phyloP scores from a whole-genome alignment of 2,113 vertebrate genomes.

The Tragelaphus buxtoni region DNA sequence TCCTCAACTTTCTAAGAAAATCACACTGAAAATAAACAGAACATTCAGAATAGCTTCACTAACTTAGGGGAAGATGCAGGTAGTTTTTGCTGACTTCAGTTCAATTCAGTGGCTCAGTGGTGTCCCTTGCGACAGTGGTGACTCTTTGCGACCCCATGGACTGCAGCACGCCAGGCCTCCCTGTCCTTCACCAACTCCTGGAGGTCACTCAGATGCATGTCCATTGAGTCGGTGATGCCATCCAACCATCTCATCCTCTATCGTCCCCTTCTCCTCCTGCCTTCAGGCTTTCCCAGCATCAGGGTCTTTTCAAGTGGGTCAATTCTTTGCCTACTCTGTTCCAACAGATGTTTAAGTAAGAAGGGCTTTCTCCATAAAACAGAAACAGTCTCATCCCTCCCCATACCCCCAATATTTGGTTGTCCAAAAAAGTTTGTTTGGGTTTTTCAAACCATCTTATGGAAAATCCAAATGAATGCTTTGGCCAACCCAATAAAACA shows the following conservation, averaged over 20 bases:
- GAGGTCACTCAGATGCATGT: too few relatives aligned
- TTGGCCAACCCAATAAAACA: background rate
- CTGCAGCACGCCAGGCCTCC: too few relatives aligned
- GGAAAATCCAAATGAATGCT: background rate
- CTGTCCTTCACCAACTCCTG: too few relatives aligned
- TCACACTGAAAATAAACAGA: background rate
- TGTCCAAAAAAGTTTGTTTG: background rate
- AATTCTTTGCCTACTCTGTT: background rate
- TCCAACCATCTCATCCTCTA: too few relatives aligned
- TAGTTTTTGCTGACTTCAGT: background rate
- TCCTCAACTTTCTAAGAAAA: background rate
- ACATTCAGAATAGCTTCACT: background rate
- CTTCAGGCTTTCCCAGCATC: too few relatives aligned
- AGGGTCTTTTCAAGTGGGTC: too few relatives aligned
- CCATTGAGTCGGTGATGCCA: too few relatives aligned
- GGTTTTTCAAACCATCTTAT: background rate
- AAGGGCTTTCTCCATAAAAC: background rate
- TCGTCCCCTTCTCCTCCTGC: too few relatives aligned
- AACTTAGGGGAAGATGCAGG: background rate
- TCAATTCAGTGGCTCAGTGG: too few relatives aligned
- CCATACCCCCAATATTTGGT: background rate
- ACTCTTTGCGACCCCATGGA: too few relatives aligned
- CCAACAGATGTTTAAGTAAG: background rate
- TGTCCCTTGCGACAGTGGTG: accelerated
- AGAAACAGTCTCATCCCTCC: background rate